These are phyloP conservation scores for Parauchenoglanis ngamensis DNA, from an alignment of 2,797 vertebrate species.

Conservation along the genomic window DNA sequence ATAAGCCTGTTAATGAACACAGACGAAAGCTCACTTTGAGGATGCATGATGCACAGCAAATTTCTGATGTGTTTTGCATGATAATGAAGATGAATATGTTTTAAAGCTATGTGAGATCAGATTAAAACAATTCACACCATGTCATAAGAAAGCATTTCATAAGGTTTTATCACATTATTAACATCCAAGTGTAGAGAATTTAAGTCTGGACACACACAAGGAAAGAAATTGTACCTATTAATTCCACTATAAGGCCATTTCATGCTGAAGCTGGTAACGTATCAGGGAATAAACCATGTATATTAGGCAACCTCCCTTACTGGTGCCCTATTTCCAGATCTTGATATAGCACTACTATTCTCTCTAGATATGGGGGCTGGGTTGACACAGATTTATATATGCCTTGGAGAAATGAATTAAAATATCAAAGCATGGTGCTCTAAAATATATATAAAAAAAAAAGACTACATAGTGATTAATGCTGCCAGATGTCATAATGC, in stretches of 20 bases:
- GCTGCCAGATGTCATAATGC: not conserved
- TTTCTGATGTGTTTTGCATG: slow-evolving; percentile 11
- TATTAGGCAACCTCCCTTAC: slow-evolving; percentile 51
- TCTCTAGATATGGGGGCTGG: slow-evolving; percentile 51
- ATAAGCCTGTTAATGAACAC: slow-evolving; percentile 15
- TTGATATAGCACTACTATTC: slow-evolving; percentile 57
- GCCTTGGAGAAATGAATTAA: slow-evolving; percentile 37
- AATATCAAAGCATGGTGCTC: slow-evolving; percentile 10
- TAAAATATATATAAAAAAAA: not conserved
- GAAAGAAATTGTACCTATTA: not conserved
- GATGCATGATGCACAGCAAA: not conserved
- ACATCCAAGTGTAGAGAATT: not conserved
- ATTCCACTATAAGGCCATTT: not conserved
- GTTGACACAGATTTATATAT: slow-evolving; percentile 55
- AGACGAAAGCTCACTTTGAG: not conserved
- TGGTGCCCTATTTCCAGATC: slow-evolving; percentile 67
- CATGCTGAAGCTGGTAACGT: not conserved
- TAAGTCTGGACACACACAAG: not conserved
- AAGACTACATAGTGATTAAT: not conserved
- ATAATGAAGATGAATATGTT: not conserved
- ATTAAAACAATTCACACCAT: not conserved
- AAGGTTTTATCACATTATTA: not conserved
- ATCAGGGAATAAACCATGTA: slow-evolving; percentile 30
- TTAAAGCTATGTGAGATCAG: not conserved
- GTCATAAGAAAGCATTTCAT: not conserved